Evolutionary conservation across 2,888 invertebrate genomes (phyloP).

Genomic region (Aphodius granarius): DNA sequence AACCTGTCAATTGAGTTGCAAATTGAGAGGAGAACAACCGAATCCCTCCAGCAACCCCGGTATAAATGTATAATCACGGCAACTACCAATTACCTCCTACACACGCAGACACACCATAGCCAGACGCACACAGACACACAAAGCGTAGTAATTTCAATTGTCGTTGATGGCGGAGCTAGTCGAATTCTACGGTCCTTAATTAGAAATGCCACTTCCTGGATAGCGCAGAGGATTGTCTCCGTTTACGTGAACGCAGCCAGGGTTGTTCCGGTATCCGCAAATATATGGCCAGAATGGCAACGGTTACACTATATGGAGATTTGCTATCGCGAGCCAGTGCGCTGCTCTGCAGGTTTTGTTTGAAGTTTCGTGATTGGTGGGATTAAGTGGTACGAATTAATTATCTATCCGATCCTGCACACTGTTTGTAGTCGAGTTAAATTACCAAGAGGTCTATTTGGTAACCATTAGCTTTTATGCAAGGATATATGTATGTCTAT

Average conservation of each 20-base stretch:
- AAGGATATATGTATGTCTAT: background rate
- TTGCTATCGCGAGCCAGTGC: background rate
- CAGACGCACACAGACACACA: background rate
- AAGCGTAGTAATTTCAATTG: background rate
- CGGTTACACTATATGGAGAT: background rate
- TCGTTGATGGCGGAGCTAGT: background rate
- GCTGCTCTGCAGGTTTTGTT: background rate
- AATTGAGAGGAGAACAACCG: background rate
- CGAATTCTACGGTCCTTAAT: background rate
- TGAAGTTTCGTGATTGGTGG: background rate
- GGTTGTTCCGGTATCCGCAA: background rate
- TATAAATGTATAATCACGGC: slow-evolving; percentile 6
- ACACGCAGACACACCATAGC: background rate
- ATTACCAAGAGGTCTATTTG: background rate
- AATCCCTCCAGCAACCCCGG: background rate
- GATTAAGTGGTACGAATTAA: background rate
- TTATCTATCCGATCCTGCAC: background rate
- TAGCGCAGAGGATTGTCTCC: background rate
- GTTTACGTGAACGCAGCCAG: background rate
- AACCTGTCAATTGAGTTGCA: background rate
- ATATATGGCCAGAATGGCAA: background rate
- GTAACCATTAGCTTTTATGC: background rate
- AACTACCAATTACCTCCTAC: slow-evolving; percentile 6
- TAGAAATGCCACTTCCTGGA: background rate
- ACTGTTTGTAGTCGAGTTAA: background rate